phyloP scores from a whole-genome alignment of 2,888 invertebrate genomes.

The Mythimna albipuncta region DNA sequence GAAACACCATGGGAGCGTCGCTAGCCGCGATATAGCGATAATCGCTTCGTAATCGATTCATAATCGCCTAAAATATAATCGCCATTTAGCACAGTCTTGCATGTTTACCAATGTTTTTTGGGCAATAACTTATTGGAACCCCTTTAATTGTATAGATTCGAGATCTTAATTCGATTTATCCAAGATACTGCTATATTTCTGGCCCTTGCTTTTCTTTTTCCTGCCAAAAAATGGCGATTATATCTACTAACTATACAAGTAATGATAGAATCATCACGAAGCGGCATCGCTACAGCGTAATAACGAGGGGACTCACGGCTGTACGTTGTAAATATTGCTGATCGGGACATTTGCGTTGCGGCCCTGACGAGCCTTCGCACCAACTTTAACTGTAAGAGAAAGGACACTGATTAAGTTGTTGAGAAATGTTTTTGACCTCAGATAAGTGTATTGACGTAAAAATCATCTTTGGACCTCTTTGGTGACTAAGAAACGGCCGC shows the following conservation, averaged over 20 bases:
- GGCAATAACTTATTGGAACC: background rate
- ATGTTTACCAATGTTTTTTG: background rate
- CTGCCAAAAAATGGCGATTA: conserved; percentile 24
- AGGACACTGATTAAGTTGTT: background rate
- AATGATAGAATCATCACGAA: conserved; percentile 44
- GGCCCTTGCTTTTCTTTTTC: background rate
- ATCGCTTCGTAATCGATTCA: conserved; percentile 55
- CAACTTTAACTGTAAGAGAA: conserved; percentile 46
- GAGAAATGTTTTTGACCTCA: background rate
- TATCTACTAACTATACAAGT: background rate
- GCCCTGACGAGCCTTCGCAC: conserved; percentile 51
- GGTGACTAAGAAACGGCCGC: too few relatives aligned
- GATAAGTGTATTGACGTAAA: too few relatives aligned
- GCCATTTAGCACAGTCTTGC: conserved; percentile 12
- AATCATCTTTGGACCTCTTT: too few relatives aligned
- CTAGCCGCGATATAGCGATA: conserved; percentile 61
- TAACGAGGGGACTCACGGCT: conserved; percentile 51
- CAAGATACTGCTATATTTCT: background rate
- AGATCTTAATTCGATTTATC: conserved; percentile 12
- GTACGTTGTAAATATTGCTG: conserved; percentile 62
- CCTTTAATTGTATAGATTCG: conserved; percentile 39
- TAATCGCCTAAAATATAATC: conserved; percentile 41
- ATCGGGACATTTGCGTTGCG: conserved; percentile 70
- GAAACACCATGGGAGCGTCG: conserved; percentile 79
- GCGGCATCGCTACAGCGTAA: conserved; percentile 46